Evolutionary conservation across 2,113 vertebrate species (phyloP), one percentile per base, ranked within the genome.

Genomic region (human (Homo sapiens)): DNA sequence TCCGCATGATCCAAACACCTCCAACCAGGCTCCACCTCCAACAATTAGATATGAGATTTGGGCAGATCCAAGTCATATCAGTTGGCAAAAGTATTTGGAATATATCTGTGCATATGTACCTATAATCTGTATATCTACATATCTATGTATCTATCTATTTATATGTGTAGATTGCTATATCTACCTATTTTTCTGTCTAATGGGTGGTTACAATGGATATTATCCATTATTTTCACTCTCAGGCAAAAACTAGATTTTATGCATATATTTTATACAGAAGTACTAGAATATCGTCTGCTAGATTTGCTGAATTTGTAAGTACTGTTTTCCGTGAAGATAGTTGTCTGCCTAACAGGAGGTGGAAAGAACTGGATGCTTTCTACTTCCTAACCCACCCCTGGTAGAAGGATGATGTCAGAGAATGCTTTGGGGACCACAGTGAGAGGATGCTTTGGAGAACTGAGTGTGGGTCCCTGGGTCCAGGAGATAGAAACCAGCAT

Each of bases 391-490:
- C 35, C 23, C 40, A 61, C 83, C 20, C 14, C 32, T 38, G 11
- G 32, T 61, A 72, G 48, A 64, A 89, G 57, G 16, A 25, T 6
- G 12, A 16, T 14, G 11, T 48, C 11, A 66, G n/a, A 85, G 25
- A 64, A 82, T 18, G 22, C n/a, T 68, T 18, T 61, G 66, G 43
- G 32, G 35, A 35, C 13, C 6, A 7, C 22, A 3, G 16, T 68
- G 45, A 87, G n/a, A 81, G 10, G 11, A 52, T 55, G 23, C 16
- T 50, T 64, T 43, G 35, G 27, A 32, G 14, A 85, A 40, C 8
- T 79, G 17, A 48, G 48, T 2, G 0, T 27, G 16, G 3, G 10
- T n/a, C 14, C 5, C 43, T 25, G 27, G 25, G n/a, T n/a, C 45
- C 40, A 72, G 59, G 38, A 48, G 61, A 70, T 32, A 88, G 25